These are phyloP conservation scores for Tinea pellionella DNA, from an alignment of 2,888 invertebrate species.

Conservation along the genomic window DNA sequence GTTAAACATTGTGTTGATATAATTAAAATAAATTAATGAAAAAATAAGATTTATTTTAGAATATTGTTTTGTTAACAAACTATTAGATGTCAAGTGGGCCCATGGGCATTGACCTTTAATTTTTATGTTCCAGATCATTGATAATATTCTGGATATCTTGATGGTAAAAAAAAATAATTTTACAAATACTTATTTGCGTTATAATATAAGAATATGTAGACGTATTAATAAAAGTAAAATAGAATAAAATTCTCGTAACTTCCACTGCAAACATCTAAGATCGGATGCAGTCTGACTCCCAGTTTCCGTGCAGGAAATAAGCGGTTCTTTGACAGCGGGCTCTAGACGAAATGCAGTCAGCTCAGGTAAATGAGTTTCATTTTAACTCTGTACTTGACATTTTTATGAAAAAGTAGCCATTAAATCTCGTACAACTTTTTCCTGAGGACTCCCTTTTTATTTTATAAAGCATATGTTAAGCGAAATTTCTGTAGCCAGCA, in stretches of 20 bases:
- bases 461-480: not conserved
- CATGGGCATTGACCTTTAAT: too few relatives aligned
- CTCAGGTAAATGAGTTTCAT: not conserved
- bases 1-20: too few relatives aligned
- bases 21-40: too few relatives aligned
- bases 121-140: too few relatives aligned
- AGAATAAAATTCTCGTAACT: not conserved
- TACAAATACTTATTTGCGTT: not conserved
- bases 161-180: too few relatives aligned
- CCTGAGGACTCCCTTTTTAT: too few relatives aligned
- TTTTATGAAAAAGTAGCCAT: not conserved
- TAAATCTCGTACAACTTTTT: not conserved
- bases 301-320: not conserved
- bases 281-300: not conserved
- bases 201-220: not conserved
- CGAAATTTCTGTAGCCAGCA: too few relatives aligned
- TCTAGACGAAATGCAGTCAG: not conserved
- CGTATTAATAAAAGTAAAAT: not conserved
- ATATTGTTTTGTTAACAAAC: too few relatives aligned
- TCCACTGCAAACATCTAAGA: not conserved
- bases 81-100: too few relatives aligned
- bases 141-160: too few relatives aligned
- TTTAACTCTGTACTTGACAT: not conserved
- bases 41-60: too few relatives aligned
- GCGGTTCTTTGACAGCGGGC: not conserved